phyloP scores from a whole-genome alignment of 1,140 invertebrate genomes.

The Akabosia matsudoensis region DNA sequence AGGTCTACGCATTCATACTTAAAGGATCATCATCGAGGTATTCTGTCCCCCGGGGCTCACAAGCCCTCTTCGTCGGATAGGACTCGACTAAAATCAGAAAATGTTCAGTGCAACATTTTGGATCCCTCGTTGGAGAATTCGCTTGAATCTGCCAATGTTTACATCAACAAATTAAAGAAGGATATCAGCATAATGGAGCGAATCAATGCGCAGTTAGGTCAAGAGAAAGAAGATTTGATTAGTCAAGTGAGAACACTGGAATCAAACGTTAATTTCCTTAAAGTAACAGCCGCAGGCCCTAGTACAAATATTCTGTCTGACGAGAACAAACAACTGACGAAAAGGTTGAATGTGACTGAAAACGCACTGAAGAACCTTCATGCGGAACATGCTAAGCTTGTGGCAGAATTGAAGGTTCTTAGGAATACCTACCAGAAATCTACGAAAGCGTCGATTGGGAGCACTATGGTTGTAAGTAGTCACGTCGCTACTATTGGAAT shows the following conservation, averaged over 20 bases:
- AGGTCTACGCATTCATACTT: too few species aligned
- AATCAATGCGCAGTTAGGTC: conserved; percentile 2
- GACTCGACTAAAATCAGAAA: neutral
- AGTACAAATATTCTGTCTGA: conserved; percentile 10
- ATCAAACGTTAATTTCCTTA: conserved; percentile 13
- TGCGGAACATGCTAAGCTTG: conserved; percentile 36
- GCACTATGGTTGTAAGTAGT: neutral
- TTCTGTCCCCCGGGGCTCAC: too few species aligned
- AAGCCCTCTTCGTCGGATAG: neutral
- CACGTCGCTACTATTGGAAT: neutral
- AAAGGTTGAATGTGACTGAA: conserved; percentile 33
- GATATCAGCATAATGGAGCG: conserved; percentile 9
- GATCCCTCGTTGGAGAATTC: neutral
- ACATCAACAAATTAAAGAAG: conserved; percentile 26
- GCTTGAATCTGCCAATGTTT: neutral
- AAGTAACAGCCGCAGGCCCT: neutral
- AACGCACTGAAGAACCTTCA: conserved; percentile 33
- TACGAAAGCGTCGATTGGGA: neutral
- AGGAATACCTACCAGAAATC: neutral
- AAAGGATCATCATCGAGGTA: too few species aligned
- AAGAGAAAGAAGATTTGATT: conserved; percentile 22
- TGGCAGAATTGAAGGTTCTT: conserved; percentile 27
- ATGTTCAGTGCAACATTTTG: neutral
- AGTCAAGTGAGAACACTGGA: conserved; percentile 18
- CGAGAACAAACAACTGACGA: conserved; percentile 11